A percentile compares a stretch with the other conserved stretches of the same genome.
Conservation (phyloP, 2,888 invertebrate genomes). For the Meliscaeva auricollis region DNA sequence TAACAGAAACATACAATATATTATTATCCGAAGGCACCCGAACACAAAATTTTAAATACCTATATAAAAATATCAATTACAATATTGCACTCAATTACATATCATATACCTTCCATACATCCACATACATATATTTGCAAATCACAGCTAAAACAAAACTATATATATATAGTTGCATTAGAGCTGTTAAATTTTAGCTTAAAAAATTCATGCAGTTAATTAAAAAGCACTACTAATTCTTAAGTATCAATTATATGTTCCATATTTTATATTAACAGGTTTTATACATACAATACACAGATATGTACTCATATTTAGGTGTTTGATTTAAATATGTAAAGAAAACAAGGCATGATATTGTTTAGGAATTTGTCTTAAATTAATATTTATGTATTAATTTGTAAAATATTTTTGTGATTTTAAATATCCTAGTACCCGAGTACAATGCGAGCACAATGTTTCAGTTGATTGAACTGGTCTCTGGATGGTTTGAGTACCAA, state of each 20-base stretch:
- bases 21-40: slow-evolving; percentile 8
- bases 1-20: slow-evolving; percentile 40
- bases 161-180: slow-evolving; percentile 9
- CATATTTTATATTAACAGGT: too few relatives aligned
- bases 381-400: too few relatives aligned
- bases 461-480: too few relatives aligned
- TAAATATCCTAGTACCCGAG: too few relatives aligned
- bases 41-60: slow-evolving; percentile 17
- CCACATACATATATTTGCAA: background rate
- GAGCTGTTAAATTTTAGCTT: slow-evolving; percentile 34
- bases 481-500: too few relatives aligned
- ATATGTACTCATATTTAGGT: too few relatives aligned
- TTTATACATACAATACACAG: too few relatives aligned
- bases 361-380: too few relatives aligned
- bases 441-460: too few relatives aligned
- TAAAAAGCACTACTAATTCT: background rate
- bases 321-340: too few relatives aligned
- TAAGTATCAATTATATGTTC: background rate
- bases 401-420: too few relatives aligned
- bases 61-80: slow-evolving; percentile 27
- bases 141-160: background rate
- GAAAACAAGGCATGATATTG: too few relatives aligned
- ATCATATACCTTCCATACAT: background rate
- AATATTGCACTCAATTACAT: slow-evolving; percentile 48
- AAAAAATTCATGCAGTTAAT: slow-evolving; percentile 3